phyloP scores from a whole-genome alignment of 2,113 vertebrate species.

The Equus przewalskii region DNA sequence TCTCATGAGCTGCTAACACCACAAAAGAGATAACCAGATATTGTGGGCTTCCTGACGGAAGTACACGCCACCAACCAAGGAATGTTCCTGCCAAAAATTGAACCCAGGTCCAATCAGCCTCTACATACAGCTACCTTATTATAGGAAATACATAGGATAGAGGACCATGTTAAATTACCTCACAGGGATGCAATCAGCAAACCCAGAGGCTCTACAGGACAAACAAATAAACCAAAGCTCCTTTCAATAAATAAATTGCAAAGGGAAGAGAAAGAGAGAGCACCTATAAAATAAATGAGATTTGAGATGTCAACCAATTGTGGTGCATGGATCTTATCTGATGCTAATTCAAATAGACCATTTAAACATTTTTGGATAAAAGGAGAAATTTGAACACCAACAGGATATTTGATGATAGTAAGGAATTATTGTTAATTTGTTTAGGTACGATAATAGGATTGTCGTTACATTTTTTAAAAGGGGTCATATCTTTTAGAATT shows the following conservation, averaged over 20 bases:
- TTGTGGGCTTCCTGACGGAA: not conserved
- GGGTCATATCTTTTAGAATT: not conserved
- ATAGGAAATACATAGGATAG: not conserved
- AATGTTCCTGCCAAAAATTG: not conserved
- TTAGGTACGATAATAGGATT: not conserved
- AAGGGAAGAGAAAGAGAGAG: not conserved
- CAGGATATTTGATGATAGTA: not conserved
- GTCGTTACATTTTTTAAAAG: not conserved
- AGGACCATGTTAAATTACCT: not conserved
- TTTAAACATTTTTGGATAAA: not conserved
- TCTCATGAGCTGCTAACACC: not conserved
- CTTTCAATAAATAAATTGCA: not conserved
- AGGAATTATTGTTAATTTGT: not conserved
- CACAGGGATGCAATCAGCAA: not conserved
- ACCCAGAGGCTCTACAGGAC: not conserved
- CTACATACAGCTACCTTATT: not conserved
- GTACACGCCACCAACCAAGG: not conserved
- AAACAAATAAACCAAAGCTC: not conserved
- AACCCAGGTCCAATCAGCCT: not conserved
- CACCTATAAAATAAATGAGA: not conserved
- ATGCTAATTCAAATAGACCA: not conserved
- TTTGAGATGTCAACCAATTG: not conserved
- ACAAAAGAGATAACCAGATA: not conserved
- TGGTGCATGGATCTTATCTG: not conserved
- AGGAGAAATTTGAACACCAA: not conserved